Conservation (phyloP, 2,113 vertebrate genomes). For the Gobio gobio region DNA sequence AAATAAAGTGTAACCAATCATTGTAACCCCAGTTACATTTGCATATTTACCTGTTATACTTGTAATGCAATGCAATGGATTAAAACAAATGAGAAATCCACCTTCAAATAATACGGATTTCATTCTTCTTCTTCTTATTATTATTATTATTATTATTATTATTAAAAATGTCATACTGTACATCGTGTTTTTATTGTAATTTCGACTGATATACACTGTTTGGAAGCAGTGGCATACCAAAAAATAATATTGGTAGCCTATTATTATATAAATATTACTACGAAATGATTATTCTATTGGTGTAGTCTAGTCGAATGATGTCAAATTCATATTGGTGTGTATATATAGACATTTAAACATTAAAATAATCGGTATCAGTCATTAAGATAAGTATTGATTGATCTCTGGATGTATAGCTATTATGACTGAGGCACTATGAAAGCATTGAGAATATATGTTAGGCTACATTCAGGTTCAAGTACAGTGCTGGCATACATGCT, state of each 20-base stretch:
- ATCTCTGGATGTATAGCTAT: neutral
- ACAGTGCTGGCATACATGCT: neutral
- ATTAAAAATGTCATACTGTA: too few species aligned
- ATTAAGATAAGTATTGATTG: neutral
- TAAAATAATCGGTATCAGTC: neutral
- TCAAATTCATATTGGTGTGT: neutral
- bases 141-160: too few species aligned
- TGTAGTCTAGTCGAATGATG: neutral
- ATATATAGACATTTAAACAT: neutral
- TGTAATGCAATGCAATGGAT: neutral
- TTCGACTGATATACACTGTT: neutral
- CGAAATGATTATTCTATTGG: neutral
- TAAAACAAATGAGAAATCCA: neutral
- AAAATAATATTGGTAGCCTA: neutral
- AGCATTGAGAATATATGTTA: neutral
- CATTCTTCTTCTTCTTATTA: too few species aligned
- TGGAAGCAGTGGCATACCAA: neutral
- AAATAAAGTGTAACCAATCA: too few species aligned
- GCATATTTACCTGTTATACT: neutral
- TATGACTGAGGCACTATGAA: too few species aligned
- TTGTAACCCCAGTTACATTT: neutral
- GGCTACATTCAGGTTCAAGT: neutral
- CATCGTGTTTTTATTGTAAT: too few species aligned
- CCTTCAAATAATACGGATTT: neutral
- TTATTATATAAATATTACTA: neutral